A percentile compares a stretch with the other conserved stretches of the same genome.
These are phyloP conservation scores for Oceanodroma leucorhoa DNA, from an alignment of 2,797 vertebrate species.

Conservation along the genomic window DNA sequence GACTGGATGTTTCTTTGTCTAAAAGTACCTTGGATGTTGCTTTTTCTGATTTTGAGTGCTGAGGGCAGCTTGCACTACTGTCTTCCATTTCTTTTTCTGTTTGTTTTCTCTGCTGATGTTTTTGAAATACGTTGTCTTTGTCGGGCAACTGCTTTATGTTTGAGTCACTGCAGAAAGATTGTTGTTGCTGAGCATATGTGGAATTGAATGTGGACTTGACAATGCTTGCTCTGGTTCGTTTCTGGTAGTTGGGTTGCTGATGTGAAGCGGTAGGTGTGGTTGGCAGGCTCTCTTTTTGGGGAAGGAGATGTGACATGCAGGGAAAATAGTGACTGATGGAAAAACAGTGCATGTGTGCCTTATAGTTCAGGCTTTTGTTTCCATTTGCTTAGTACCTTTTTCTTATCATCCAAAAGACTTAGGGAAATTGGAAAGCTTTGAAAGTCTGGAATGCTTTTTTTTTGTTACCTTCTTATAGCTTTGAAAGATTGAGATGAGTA, in stretches of 20 bases:
- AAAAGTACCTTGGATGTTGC: background rate
- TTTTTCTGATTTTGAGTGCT: background rate
- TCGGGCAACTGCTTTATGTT: background rate
- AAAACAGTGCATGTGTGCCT: background rate
- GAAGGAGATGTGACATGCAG: background rate
- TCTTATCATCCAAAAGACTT: background rate
- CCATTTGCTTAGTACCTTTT: background rate
- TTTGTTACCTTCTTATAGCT: background rate
- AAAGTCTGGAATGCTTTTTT: background rate
- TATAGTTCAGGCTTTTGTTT: background rate
- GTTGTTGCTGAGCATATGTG: background rate
- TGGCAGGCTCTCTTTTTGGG: background rate
- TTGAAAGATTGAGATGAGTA: background rate
- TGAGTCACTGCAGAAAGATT: background rate
- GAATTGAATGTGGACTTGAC: background rate
- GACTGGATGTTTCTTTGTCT: background rate
- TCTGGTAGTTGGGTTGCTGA: background rate
- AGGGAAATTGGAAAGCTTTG: background rate
- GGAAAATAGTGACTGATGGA: background rate
- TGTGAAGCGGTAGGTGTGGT: background rate
- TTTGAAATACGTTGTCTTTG: background rate
- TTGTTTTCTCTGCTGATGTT: background rate
- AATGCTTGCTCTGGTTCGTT: background rate
- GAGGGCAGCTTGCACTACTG: background rate
- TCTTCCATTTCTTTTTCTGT: background rate